Evolutionary conservation across 2,113 vertebrate species (phyloP).

Genomic region (Rattus norvegicus): DNA sequence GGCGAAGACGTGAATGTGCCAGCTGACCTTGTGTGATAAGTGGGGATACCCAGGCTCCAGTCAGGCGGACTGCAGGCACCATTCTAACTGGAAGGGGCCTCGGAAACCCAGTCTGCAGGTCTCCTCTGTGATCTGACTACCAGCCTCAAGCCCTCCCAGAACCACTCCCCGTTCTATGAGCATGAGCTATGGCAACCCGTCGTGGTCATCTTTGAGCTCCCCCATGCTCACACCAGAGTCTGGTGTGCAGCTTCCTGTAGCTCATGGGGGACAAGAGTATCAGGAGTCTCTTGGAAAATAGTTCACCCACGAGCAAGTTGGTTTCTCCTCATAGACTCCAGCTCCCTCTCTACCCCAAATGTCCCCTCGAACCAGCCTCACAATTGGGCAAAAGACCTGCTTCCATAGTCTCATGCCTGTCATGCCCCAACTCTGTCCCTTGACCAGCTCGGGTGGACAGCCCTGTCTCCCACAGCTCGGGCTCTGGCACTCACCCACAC

Average conservation of each 20-base stretch:
- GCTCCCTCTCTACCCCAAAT: background rate
- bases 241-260: conserved; percentile 88
- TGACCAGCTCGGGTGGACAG: background rate
- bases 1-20: too few relatives aligned
- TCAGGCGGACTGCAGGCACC: background rate
- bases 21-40: background rate
- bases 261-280: conserved; percentile 83
- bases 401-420: background rate
- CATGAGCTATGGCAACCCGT: background rate
- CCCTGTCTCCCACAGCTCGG: background rate
- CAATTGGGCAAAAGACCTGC: background rate
- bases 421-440: background rate
- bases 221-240: conserved; percentile 59
- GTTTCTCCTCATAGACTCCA: background rate
- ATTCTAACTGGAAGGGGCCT: background rate
- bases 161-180: background rate
- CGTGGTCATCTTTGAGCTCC: background rate
- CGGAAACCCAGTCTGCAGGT: background rate
- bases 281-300: conserved; percentile 45
- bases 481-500: background rate
- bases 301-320: background rate
- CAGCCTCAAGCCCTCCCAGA: background rate
- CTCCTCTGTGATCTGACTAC: background rate
- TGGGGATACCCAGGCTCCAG: background rate
- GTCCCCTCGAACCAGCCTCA: background rate